phyloP scores from a whole-genome alignment of 2,888 invertebrate genomes.

The Zele albiditarsus region DNA sequence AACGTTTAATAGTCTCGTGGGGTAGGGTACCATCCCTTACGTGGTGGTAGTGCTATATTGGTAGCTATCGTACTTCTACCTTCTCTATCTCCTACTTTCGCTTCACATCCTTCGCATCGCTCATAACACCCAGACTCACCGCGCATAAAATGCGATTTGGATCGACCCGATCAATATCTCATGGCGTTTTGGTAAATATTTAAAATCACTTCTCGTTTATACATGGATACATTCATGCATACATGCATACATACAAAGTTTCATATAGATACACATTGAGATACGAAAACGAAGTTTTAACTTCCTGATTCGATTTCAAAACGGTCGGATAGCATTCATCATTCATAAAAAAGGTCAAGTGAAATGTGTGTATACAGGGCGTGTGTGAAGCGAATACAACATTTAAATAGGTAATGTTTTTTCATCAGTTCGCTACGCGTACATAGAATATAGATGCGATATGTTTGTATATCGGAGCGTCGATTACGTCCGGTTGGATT shows the following conservation, averaged over 20 bases:
- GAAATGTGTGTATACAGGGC: neutral
- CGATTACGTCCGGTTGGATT: constrained; percentile 37
- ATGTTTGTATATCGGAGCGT: constrained; percentile 20
- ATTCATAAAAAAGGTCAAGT: constrained; percentile 18
- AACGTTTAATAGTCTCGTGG: constrained; percentile 61
- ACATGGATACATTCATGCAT: neutral
- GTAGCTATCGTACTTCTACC: constrained; percentile 46
- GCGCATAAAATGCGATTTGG: constrained; percentile 36
- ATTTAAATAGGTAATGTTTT: constrained; percentile 28
- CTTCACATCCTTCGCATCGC: constrained; percentile 9
- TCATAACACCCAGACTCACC: constrained; percentile 12
- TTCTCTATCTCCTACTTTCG: constrained; percentile 29
- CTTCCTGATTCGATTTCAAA: neutral
- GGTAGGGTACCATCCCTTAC: constrained; percentile 50
- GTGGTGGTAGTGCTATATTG: neutral
- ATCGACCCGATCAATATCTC: constrained; percentile 47
- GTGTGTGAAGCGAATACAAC: neutral
- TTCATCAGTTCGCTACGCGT: constrained; percentile 31
- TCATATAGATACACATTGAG: neutral
- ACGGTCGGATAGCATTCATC: constrained; percentile 1
- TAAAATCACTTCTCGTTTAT: constrained; percentile 44
- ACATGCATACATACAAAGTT: constrained; percentile 1
- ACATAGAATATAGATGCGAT: neutral
- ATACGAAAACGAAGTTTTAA: neutral
- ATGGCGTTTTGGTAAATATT: constrained; percentile 47